A percentile compares a stretch with the other conserved stretches of the same genome.
phyloP scores from a whole-genome alignment of 2,113 vertebrate species.

The Cyanoramphus novaezelandiae region DNA sequence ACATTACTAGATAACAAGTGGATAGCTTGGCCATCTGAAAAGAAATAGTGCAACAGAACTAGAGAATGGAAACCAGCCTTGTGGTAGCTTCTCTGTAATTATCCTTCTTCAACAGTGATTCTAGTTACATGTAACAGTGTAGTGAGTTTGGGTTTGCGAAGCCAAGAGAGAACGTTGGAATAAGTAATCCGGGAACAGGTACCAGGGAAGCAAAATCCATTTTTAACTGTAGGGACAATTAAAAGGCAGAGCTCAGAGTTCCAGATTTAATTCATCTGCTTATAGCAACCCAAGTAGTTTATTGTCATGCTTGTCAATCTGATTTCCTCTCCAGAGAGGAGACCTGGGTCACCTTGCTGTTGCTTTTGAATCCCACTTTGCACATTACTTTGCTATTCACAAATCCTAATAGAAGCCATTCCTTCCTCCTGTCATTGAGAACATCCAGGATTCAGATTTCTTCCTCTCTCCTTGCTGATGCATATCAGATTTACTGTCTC shows the following conservation, averaged over 20 bases:
- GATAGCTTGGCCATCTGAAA: background rate
- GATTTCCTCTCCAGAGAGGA: background rate
- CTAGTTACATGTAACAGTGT: background rate
- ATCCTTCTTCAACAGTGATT: background rate
- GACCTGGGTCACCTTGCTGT: background rate
- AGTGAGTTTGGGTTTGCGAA: background rate
- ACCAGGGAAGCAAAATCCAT: background rate
- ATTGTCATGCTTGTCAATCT: background rate
- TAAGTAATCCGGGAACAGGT: background rate
- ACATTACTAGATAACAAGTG: background rate
- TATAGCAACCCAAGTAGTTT: background rate
- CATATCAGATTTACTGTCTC: background rate
- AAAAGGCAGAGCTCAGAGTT: background rate
- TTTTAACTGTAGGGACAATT: background rate
- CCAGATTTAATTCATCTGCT: background rate
- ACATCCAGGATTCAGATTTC: background rate
- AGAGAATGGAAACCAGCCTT: background rate
- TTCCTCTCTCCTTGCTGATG: background rate
- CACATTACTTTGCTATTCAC: background rate
- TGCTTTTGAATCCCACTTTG: background rate
- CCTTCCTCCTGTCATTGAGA: background rate
- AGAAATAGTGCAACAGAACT: background rate
- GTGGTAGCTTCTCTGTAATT: background rate
- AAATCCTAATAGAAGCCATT: background rate
- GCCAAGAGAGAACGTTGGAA: background rate